A percentile compares a stretch with the other conserved stretches of the same genome.
phyloP scores from a whole-genome alignment of 2,113 vertebrate species.

The Arothron firmamentum region DNA sequence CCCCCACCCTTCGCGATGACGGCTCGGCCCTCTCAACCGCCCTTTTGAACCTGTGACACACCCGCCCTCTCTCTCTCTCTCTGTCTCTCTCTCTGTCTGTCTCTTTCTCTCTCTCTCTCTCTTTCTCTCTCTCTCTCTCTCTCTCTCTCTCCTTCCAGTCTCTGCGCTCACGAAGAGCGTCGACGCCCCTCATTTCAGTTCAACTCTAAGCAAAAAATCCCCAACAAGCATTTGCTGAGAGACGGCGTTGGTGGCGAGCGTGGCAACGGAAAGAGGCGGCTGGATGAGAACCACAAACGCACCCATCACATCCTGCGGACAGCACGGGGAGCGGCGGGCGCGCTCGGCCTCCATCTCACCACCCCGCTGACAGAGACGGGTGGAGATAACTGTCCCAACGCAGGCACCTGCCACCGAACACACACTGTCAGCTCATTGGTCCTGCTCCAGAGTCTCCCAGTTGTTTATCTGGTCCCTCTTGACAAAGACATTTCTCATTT shows the following conservation, averaged over 20 bases:
- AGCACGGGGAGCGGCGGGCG: slow-evolving; percentile 43
- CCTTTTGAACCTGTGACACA: slow-evolving; percentile 58
- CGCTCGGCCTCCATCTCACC: slow-evolving; percentile 43
- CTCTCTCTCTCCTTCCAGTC: slow-evolving; percentile 53
- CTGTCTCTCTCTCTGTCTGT: too few species aligned
- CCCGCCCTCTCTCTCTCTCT: slow-evolving; percentile 62
- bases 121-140: slow-evolving; percentile 28
- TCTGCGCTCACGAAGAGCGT: slow-evolving; percentile 71
- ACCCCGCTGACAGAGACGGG: slow-evolving; percentile 41
- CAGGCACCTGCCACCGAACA: slow-evolving; percentile 57
- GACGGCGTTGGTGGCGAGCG: slow-evolving; percentile 64
- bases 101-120: too few species aligned
- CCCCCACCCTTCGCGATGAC: slow-evolving; percentile 9
- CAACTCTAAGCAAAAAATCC: slow-evolving; percentile 56
- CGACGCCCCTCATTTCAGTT: slow-evolving; percentile 77
- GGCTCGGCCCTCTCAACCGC: slow-evolving; percentile 48
- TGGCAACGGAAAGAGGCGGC: slow-evolving; percentile 66
- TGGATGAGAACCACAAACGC: slow-evolving; percentile 69
- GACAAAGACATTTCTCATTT: slow-evolving; percentile 17
- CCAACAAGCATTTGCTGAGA: slow-evolving; percentile 63
- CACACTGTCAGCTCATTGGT: slow-evolving; percentile 58
- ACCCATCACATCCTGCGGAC: slow-evolving; percentile 73
- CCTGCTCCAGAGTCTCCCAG: slow-evolving; percentile 24
- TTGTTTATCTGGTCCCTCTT: slow-evolving; percentile 38
- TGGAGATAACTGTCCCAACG: slow-evolving; percentile 44